Conservation (phyloP, 2,797 vertebrate genomes). For the Pyrocephalus nanus region DNA sequence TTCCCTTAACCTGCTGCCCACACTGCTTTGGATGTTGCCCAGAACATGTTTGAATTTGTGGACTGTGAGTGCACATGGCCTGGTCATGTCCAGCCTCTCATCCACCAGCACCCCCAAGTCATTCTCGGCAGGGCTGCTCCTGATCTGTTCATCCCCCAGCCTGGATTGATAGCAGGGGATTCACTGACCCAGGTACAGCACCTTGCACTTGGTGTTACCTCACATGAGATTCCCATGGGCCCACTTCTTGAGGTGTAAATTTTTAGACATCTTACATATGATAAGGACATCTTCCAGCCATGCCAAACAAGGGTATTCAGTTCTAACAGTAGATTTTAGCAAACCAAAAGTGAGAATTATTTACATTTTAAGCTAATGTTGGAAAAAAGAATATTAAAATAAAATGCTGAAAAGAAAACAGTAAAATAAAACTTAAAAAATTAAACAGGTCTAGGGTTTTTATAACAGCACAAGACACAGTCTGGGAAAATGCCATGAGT, state of each 20-base stretch:
- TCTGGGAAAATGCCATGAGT: neutral
- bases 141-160: neutral
- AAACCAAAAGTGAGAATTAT: neutral
- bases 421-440: neutral
- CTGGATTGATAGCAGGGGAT: neutral
- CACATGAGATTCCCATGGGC: neutral
- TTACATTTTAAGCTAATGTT: neutral
- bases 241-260: neutral
- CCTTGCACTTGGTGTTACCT: neutral
- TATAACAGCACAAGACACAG: neutral
- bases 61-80: neutral
- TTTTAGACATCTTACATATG: neutral
- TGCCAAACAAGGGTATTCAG: neutral
- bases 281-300: neutral
- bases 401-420: neutral
- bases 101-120: neutral
- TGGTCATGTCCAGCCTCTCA: neutral
- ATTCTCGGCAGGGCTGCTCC: neutral
- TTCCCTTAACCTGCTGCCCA: neutral
- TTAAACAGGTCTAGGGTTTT: neutral
- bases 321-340: neutral
- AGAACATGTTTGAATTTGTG: fast-evolving
- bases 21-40: fast-evolving
- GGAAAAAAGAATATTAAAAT: neutral
- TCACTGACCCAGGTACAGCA: neutral